Evolutionary conservation across 2,888 invertebrate species (phyloP).

Genomic region (Ctena decussata): DNA sequence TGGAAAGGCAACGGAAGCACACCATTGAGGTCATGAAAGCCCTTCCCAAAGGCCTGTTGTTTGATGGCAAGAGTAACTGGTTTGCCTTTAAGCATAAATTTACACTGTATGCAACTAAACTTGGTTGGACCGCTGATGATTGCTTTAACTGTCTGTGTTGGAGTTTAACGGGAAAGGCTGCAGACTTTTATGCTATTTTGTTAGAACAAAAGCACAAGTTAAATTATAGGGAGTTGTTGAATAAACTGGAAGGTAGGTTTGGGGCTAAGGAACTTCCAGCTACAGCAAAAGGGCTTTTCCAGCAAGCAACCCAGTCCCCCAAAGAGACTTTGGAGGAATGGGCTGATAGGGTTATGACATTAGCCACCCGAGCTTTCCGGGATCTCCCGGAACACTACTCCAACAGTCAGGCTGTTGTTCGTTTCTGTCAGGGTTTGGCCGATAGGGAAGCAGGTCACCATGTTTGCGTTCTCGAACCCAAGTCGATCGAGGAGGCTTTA

Average conservation of each 20-base stretch:
- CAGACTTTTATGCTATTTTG: not conserved
- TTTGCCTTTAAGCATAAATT: slow-evolving; percentile 1
- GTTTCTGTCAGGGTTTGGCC: slow-evolving; percentile 17
- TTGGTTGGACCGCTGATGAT: not conserved
- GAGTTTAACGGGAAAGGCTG: not conserved
- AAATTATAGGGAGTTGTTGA: not conserved
- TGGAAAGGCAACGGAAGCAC: not conserved
- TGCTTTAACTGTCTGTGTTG: not conserved
- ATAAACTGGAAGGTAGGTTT: not conserved
- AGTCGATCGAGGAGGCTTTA: not conserved
- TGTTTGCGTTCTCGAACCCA: not conserved
- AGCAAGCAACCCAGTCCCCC: not conserved
- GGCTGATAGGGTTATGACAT: not conserved
- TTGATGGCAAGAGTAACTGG: not conserved
- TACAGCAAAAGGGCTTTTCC: not conserved
- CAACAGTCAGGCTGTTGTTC: not conserved
- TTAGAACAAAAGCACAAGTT: not conserved
- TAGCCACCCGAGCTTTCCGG: not conserved
- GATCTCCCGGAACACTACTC: not conserved
- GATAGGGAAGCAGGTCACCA: slow-evolving; percentile 25
- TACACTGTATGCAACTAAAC: not conserved
- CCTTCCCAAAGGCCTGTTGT: not conserved
- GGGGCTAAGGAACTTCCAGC: not conserved
- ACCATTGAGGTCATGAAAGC: not conserved
- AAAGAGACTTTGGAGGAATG: slow-evolving; percentile 6